Conservation (phyloP, 2,113 vertebrate species). For the Struthidea cinerea region DNA sequence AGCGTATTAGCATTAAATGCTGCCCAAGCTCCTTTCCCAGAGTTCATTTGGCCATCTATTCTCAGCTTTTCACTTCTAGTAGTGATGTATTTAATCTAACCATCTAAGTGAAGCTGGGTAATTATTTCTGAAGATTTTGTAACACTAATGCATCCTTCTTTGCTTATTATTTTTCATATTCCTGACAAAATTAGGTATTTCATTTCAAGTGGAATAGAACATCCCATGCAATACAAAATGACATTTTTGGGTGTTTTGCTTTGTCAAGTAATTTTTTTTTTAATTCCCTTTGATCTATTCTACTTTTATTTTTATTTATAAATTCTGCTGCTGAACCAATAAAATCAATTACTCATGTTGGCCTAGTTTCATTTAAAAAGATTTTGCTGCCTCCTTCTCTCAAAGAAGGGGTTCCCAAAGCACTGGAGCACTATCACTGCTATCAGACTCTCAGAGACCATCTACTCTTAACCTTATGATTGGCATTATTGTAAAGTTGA, state of each 20-base stretch:
- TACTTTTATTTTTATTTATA: constrained; percentile 24
- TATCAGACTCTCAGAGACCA: background rate
- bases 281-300: constrained; percentile 21
- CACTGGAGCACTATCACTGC: background rate
- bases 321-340: constrained; percentile 17
- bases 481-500: background rate
- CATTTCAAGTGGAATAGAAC: background rate
- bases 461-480: background rate
- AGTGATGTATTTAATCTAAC: background rate
- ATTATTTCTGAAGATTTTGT: background rate
- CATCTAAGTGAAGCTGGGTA: background rate
- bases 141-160: background rate
- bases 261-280: background rate
- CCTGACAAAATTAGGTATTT: background rate
- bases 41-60: background rate
- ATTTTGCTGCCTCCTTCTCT: background rate
- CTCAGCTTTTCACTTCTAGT: background rate
- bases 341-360: constrained; percentile 15
- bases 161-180: background rate
- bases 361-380: constrained; percentile 14
- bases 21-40: background rate
- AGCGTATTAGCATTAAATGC: background rate
- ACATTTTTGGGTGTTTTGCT: constrained; percentile 6
- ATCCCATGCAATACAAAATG: background rate
- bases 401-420: background rate